These are phyloP conservation scores for Cataglyphis rosenhaueri DNA, from an alignment of 2,888 invertebrate genomes.

Conservation along the genomic window DNA sequence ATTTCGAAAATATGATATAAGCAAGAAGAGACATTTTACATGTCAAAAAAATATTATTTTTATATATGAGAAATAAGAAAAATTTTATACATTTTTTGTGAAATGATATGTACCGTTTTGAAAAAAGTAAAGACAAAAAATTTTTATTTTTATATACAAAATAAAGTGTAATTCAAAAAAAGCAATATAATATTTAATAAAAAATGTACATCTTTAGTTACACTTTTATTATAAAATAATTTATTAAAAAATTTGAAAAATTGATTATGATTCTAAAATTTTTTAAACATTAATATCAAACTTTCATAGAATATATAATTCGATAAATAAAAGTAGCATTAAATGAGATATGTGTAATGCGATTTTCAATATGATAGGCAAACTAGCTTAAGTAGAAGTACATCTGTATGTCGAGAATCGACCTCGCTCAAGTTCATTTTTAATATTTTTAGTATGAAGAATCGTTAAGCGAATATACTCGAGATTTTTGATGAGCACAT, in stretches of 20 bases:
- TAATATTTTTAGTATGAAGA: neutral
- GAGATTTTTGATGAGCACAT: constrained; percentile 4
- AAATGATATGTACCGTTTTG: neutral
- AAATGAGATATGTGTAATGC: neutral
- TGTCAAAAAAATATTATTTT: neutral
- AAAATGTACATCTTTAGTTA: neutral
- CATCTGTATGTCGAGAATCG: neutral
- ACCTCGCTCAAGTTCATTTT: neutral
- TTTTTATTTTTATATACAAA: neutral
- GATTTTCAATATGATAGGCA: neutral
- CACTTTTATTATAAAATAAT: neutral
- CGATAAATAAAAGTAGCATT: neutral
- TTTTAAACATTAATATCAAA: neutral
- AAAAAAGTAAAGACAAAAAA: neutral
- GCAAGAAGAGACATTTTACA: neutral
- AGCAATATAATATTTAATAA: neutral
- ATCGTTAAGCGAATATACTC: constrained; percentile 1
- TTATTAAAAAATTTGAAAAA: neutral
- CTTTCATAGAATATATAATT: neutral
- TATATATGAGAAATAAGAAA: neutral
- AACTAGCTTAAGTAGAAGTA: neutral
- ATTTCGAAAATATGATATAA: neutral
- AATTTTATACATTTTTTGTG: neutral
- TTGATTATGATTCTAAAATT: neutral
- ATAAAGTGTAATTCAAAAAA: neutral